Base-by-base conservation (phyloP, 2,797 vertebrate species). In the Helarctos malayanus region DNA sequence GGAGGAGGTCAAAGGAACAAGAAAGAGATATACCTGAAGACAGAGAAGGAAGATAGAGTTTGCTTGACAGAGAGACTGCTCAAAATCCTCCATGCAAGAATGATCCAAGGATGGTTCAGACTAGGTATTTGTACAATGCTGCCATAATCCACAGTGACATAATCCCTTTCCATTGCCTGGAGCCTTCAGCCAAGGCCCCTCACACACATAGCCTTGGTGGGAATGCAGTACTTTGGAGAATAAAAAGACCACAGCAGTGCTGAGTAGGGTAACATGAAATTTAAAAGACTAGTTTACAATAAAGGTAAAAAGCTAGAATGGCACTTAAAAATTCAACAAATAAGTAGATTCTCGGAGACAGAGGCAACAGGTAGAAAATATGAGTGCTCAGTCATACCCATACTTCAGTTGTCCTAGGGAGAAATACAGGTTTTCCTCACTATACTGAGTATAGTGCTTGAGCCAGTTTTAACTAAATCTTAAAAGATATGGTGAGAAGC, bases 391-490 rank as follows among this genome's bases (percentile, higher is more conserved):
- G 32, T 82, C 23, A 87, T 38, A 61, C 7, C 54, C 16, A 63
- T 7, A 45, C 1, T 6, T 14, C 32, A 73, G 3, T 7, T 75
- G 3, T 65, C 18, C 38, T 38, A 21, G 54, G 35, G 47, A 82
- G 56, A 89, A 86, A 68, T 54, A 75, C 2, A 91, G 29, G 4
- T 32, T 89, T 85, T 41, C 12, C 49, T 15, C 9, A 47, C 61
- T 61, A 7, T n/a, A 61, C 4, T 47, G 63, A 27, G 29, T 68
- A 68, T 35, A 29, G 45, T 52, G 23, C 80, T 89, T 38, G 29
- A 95, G 35, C 3, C 65, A 61, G 65, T 82, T 79, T 89, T 86
- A 71, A 89, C 15, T 68, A 63, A 90, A 54, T 56, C 21, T 94
- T 65, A 65, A 86, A 69, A 63, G 3, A 88, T 15, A 21, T 3